Conservation (phyloP, 2,888 invertebrate species). For the Drosophila planitibia region DNA sequence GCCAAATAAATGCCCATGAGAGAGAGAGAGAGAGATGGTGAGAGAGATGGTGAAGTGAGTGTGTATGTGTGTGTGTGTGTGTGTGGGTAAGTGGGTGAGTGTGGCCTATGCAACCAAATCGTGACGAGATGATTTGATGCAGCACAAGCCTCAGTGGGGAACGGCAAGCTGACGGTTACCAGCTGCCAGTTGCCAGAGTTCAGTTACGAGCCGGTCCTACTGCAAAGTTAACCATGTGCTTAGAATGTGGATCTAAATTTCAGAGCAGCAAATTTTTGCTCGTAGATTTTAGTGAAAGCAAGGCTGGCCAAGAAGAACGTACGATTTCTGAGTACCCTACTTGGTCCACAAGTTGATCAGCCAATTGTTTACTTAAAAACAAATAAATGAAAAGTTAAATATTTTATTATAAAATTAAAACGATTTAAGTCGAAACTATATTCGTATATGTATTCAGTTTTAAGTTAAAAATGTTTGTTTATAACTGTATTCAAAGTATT, state of each 20-base stretch:
- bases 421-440: not conserved
- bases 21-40: conserved; percentile 1
- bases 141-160: conserved; percentile 14
- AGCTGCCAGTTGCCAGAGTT: conserved; percentile 24
- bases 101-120: conserved; percentile 23
- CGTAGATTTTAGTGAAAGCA: not conserved
- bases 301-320: too few relatives aligned
- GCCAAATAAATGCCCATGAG: conserved; percentile 64
- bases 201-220: conserved; percentile 30
- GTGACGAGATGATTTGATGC: conserved; percentile 58
- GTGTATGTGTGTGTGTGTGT: conserved; percentile 10
- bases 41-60: conserved; percentile 9
- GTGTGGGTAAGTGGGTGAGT: conserved; percentile 30
- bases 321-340: not conserved
- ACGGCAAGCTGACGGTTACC: conserved; percentile 18
- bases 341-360: not conserved
- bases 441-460: not conserved
- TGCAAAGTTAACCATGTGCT: conserved; percentile 17
- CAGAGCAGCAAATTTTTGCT: not conserved
- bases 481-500: not conserved
- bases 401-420: not conserved
- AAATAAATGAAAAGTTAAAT: not conserved
- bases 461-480: not conserved
- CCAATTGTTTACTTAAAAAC: not conserved
- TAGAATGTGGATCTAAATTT: not conserved